Evolutionary conservation across 2,888 invertebrate species (phyloP).

Genomic region (Gryllus longicercus): DNA sequence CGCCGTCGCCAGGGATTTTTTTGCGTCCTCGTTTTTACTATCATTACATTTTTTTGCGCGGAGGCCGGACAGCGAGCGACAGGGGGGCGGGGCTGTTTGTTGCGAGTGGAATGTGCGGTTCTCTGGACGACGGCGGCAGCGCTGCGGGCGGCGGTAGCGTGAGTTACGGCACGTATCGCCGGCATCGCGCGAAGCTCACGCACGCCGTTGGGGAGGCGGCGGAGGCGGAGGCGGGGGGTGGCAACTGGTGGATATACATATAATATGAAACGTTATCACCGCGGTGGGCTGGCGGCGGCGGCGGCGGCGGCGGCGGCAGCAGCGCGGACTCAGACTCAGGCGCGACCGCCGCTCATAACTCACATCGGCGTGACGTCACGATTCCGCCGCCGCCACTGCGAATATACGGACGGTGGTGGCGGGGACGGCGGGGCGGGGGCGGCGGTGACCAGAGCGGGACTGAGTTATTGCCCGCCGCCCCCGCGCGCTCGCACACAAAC

Average conservation of each 20-base stretch:
- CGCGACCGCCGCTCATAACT: neutral
- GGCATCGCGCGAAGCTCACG: neutral
- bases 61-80: neutral
- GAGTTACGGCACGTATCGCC: conserved; percentile 4
- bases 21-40: neutral
- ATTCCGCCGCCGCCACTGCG: conserved; percentile 4
- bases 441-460: neutral
- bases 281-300: neutral
- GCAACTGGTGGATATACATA: neutral
- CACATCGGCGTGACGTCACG: neutral
- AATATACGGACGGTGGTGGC: neutral
- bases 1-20: neutral
- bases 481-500: neutral
- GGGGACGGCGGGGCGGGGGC: neutral
- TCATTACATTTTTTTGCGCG: neutral
- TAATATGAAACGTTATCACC: conserved; percentile 8
- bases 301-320: neutral
- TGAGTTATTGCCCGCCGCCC: neutral
- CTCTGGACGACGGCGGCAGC: neutral
- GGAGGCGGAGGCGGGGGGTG: neutral
- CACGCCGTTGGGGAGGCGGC: neutral
- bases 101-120: conserved; percentile 17
- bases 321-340: neutral
- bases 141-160: neutral
- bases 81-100: neutral